phyloP scores from a whole-genome alignment of 2,888 invertebrate genomes.

The Onthophagus sagittarius region DNA sequence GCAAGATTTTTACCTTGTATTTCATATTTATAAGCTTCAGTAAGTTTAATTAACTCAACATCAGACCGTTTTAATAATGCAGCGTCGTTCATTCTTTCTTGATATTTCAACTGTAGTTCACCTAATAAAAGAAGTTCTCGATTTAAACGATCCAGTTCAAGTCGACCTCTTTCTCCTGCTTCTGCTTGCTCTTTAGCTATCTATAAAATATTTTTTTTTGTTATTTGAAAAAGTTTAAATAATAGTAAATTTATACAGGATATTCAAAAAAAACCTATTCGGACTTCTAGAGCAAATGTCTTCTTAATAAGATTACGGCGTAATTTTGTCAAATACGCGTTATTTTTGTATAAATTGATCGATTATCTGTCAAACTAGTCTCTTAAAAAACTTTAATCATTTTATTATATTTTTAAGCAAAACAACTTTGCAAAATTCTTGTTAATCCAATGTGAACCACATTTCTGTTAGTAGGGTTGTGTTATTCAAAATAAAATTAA shows the following conservation, averaged over 20 bases:
- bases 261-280: not conserved
- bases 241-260: not conserved
- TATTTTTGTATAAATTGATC: too few species aligned
- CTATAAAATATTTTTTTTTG: slow-evolving; percentile 35
- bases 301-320: too few species aligned
- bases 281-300: too few species aligned
- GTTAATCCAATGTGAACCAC: too few species aligned
- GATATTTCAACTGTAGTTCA: slow-evolving; percentile 55
- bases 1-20: slow-evolving; percentile 45
- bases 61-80: slow-evolving; percentile 48
- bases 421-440: too few species aligned
- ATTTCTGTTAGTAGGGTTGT: too few species aligned
- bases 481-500: too few species aligned
- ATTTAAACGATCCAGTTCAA: slow-evolving; percentile 54
- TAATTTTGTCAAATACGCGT: too few species aligned
- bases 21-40: slow-evolving; percentile 52
- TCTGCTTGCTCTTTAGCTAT: slow-evolving; percentile 45
- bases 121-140: slow-evolving; percentile 56
- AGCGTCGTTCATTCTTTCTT: slow-evolving; percentile 52
- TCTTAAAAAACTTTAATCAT: too few species aligned
- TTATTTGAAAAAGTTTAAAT: slow-evolving; percentile 1
- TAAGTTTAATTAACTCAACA: slow-evolving; percentile 48
- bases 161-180: slow-evolving; percentile 51
- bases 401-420: too few species aligned
- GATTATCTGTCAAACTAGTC: too few species aligned